Evolutionary conservation across 2,797 vertebrate species (phyloP).

Genomic region (Nannoperca obscura): DNA sequence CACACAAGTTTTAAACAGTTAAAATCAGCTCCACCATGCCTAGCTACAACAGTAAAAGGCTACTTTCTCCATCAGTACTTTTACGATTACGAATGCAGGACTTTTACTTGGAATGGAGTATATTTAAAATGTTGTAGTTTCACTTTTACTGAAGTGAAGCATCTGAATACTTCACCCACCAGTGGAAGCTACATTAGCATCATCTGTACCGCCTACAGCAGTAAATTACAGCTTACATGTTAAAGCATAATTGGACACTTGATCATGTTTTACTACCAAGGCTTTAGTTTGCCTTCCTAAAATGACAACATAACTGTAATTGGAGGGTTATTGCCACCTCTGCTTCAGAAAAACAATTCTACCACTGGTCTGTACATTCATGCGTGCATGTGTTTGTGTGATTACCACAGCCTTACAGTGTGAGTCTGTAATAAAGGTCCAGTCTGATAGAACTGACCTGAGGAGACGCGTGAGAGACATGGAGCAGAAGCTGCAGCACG

Average conservation of each 20-base stretch:
- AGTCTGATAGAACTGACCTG: conserved; percentile 73
- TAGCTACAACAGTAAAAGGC: neutral
- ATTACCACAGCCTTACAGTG: conserved; percentile 73
- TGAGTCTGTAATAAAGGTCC: conserved; percentile 68
- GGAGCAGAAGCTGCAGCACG: conserved; percentile 78
- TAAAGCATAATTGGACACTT: conserved; percentile 9
- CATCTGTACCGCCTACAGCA: neutral
- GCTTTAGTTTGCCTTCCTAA: neutral
- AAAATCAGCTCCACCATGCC: neutral
- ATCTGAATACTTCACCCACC: conserved; percentile 4
- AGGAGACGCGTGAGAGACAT: conserved; percentile 70
- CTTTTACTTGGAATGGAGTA: neutral
- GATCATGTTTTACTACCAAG: neutral
- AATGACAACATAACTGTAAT: neutral
- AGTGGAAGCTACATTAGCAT: neutral
- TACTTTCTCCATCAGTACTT: conserved; percentile 1
- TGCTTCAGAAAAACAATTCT: neutral
- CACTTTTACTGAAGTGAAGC: neutral
- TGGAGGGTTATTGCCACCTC: neutral
- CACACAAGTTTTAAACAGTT: neutral
- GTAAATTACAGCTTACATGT: neutral
- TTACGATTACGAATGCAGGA: neutral
- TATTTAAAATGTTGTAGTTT: neutral
- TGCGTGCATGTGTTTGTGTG: conserved; percentile 33
- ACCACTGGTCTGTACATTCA: neutral